Percentiles rank a stretch among this genome's conserved stretches.
phyloP scores from a whole-genome alignment of 2,797 vertebrate species.

The Acropternis orthonyx region DNA sequence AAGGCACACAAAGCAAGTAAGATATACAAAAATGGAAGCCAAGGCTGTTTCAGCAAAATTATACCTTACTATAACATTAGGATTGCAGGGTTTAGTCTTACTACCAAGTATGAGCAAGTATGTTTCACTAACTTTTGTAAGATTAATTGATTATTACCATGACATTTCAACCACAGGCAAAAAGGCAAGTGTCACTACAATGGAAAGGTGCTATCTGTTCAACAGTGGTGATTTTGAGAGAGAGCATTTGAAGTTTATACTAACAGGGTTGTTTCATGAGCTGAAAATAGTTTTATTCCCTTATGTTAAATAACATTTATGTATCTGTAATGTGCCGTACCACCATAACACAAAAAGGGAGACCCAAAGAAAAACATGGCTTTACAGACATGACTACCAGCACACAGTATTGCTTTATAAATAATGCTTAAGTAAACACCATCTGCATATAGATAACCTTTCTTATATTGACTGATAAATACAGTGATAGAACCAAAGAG shows the following conservation, averaged over 20 bases:
- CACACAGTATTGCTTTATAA: neutral
- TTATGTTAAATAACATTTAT: conserved; percentile 25
- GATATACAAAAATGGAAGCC: neutral
- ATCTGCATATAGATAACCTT: conserved; percentile 22
- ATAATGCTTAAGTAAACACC: conserved; percentile 19
- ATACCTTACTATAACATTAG: neutral
- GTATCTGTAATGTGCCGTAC: neutral
- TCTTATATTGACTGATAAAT: conserved; percentile 18
- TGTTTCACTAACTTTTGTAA: neutral
- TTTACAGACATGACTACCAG: neutral
- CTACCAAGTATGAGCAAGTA: neutral
- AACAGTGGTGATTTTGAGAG: neutral
- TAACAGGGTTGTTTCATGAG: neutral
- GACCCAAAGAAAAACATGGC: conserved; percentile 13
- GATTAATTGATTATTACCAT: conserved; percentile 15
- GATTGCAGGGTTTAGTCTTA: neutral
- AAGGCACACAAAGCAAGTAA: neutral
- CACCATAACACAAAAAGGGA: neutral
- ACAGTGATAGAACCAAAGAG: conserved; percentile 4
- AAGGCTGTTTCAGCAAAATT: neutral
- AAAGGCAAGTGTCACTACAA: neutral
- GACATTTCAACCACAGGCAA: neutral
- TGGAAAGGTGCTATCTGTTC: neutral
- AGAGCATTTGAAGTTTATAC: conserved; percentile 14
- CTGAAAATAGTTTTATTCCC: conserved; percentile 43